Evolutionary conservation across 2,888 invertebrate species (phyloP).

Genomic region (Idaea aversata): DNA sequence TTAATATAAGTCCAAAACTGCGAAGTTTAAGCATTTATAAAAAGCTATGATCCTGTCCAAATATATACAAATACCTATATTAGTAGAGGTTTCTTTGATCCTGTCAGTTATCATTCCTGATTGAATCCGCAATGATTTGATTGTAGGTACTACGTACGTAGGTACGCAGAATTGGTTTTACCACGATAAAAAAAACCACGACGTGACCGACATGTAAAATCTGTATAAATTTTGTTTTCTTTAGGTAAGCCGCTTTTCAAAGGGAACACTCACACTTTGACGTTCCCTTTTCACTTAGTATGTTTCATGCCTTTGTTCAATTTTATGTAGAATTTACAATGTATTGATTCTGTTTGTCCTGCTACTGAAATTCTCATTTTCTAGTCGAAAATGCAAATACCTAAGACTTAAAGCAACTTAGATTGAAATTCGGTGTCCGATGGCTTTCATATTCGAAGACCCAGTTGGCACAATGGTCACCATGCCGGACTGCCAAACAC

Average conservation of each 20-base stretch:
- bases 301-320: slow-evolving; percentile 39
- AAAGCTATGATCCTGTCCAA: too few relatives aligned
- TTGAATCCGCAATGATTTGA: slow-evolving; percentile 64
- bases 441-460: not conserved
- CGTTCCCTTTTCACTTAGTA: slow-evolving; percentile 43
- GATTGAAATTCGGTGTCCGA: not conserved
- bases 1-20: too few relatives aligned
- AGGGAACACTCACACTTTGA: slow-evolving; percentile 42
- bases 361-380: slow-evolving; percentile 6
- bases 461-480: too few relatives aligned
- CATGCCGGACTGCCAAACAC: too few relatives aligned
- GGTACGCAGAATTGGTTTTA: slow-evolving; percentile 52
- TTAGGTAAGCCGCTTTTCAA: slow-evolving; percentile 53
- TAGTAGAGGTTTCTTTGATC: slow-evolving; percentile 1
- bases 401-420: not conserved
- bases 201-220: slow-evolving; percentile 70
- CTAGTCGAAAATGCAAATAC: not conserved
- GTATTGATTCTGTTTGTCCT: slow-evolving; percentile 28
- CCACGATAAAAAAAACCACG: slow-evolving; percentile 46
- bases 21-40: too few relatives aligned
- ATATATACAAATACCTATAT: not conserved
- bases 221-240: slow-evolving; percentile 57
- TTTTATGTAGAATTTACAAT: slow-evolving; percentile 37
- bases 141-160: slow-evolving; percentile 36
- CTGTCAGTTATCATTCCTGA: slow-evolving; percentile 35